Evolutionary conservation across 2,113 vertebrate species (phyloP).

Genomic region (Sinosuthora webbiana): DNA sequence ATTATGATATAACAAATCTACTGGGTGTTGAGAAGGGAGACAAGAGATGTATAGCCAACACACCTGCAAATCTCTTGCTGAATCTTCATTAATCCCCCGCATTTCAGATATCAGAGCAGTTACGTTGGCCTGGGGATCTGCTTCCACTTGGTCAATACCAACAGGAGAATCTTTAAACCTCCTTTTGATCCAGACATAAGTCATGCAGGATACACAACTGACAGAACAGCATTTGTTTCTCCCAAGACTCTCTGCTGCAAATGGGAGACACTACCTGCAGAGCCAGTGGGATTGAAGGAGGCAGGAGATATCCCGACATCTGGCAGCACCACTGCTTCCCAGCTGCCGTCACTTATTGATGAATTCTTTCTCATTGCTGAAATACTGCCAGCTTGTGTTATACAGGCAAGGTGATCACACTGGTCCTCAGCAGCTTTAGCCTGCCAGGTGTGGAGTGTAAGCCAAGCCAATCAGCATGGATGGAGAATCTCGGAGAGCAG

Average conservation of each 20-base stretch:
- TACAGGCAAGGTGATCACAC: neutral
- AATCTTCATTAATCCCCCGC: neutral
- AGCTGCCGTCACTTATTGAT: neutral
- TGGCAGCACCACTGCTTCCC: neutral
- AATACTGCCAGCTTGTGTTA: neutral
- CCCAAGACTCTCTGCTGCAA: neutral
- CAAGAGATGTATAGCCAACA: neutral
- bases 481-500: neutral
- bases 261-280: neutral
- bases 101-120: neutral
- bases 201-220: neutral
- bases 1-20: neutral
- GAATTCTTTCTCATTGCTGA: neutral
- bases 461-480: neutral
- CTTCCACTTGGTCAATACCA: neutral
- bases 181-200: slow-evolving; percentile 38
- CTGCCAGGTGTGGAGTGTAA: rapidly evolving
- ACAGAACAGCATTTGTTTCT: neutral
- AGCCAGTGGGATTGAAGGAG: rapidly evolving
- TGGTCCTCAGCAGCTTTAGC: neutral
- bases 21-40: neutral
- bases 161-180: slow-evolving; percentile 16
- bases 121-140: neutral
- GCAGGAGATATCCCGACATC: rapidly evolving
- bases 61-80: neutral